Evolutionary conservation across 2,113 vertebrate genomes (phyloP), one percentile per base, ranked within the genome.

Genomic region (Myrmecophaga tridactyla): DNA sequence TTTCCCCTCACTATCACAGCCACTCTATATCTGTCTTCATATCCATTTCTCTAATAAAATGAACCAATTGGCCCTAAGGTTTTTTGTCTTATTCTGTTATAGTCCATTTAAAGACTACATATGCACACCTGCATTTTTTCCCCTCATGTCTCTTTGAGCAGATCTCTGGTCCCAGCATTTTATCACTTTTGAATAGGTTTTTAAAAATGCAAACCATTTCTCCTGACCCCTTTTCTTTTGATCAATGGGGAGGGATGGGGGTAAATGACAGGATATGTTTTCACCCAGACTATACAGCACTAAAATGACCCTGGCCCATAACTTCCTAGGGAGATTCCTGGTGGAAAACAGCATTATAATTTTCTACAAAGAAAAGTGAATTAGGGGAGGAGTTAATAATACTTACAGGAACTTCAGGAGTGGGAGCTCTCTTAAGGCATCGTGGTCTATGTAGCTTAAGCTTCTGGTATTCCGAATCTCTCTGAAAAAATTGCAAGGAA

Each of bases 321-420:
- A 43, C 21, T 83, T 65, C 43, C 83, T 15, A 43, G 27, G 43
- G 31, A 83, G 51, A 41, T n/a, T 62, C 27, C 36, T 53, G 56
- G 72, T 4, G 60, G 84, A 48, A 7, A 63, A 65, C 0, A 89
- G 58, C 60, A 76, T 62, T 63, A 56, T 43, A 86, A 77, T 56
- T 27, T 39, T 73, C 15, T 29, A 39, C 62, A 69, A 62, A 41
- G n/a, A n/a, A 34, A 3, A 3, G 1, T 29, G 29, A 7, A 4
- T 53, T 18, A 34, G 34, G 41, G 65, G 58, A 53, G 29, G 17
- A 65, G 3, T 84, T 58, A 96, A 75, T 58, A 96, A 75, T 98
- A 99, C 99, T 99, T 97, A 99, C 99, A 99, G 98, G 95, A 99
- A 99, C 97, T 99, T 99, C 83, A 99, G 96, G 96, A 99, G 98